Evolutionary conservation across 2,113 vertebrate genomes (phyloP).

Genomic region (Glaucidium brasilianum): DNA sequence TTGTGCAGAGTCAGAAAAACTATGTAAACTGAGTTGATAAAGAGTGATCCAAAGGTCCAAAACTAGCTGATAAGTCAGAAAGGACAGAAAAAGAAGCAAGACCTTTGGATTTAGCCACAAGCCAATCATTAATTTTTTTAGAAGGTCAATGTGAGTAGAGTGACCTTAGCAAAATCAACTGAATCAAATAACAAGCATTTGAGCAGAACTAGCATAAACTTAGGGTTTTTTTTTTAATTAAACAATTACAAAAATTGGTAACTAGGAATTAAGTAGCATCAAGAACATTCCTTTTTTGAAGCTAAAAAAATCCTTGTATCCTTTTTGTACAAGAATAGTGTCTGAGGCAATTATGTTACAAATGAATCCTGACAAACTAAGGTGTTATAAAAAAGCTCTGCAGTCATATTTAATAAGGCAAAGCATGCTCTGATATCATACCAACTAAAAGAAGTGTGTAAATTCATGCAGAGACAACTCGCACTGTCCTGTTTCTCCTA

Average conservation of each 20-base stretch:
- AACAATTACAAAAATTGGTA: not conserved
- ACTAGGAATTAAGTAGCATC: not conserved
- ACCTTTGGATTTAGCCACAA: conserved; percentile 65
- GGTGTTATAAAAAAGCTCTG: not conserved
- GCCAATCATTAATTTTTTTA: conserved; percentile 67
- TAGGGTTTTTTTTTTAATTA: not conserved
- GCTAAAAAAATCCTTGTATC: not conserved
- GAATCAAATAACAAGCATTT: not conserved
- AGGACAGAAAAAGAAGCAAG: conserved; percentile 32
- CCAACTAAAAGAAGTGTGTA: not conserved
- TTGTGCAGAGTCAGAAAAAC: conserved; percentile 56
- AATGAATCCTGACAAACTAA: not conserved
- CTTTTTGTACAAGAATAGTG: not conserved
- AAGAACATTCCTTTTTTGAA: not conserved
- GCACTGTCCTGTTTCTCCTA: not conserved
- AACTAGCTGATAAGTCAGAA: conserved; percentile 50
- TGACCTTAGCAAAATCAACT: conserved; percentile 13
- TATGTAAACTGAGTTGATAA: conserved; percentile 58
- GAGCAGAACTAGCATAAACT: not conserved
- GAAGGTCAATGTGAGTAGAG: conserved; percentile 40
- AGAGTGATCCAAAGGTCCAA: conserved; percentile 63
- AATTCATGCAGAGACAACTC: not conserved
- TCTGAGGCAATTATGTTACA: not conserved
- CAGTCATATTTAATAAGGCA: not conserved
- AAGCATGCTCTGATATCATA: not conserved